Evolutionary conservation across 2,113 vertebrate genomes (phyloP).

Genomic region (Beaufortia kweichowensis): DNA sequence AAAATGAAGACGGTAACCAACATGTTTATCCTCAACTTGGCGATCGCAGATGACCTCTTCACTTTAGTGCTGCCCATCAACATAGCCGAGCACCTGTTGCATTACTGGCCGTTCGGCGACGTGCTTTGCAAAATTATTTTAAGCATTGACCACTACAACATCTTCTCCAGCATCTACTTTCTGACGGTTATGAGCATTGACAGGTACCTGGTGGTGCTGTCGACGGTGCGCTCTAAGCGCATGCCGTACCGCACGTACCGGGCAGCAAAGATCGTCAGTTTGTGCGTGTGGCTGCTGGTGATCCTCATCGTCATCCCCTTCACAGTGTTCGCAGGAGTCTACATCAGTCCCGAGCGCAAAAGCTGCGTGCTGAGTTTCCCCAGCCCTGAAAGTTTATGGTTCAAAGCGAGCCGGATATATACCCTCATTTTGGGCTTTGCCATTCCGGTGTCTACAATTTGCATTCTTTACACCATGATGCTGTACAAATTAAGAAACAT

Average conservation of each 20-base stretch:
- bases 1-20: constrained; percentile 92
- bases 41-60: constrained; percentile 85
- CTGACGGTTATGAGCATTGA: constrained; percentile 90
- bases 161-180: constrained; percentile 91
- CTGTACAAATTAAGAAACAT: constrained; percentile 83
- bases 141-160: constrained; percentile 88
- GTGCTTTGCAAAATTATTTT: constrained; percentile 87
- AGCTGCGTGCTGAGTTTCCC: constrained; percentile 89
- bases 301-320: constrained; percentile 85
- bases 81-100: constrained; percentile 83
- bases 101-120: constrained; percentile 88
- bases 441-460: constrained; percentile 86
- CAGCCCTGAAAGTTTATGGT: constrained; percentile 81
- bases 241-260: constrained; percentile 82
- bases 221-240: constrained; percentile 80
- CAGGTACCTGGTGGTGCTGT: constrained; percentile 83
- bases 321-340: constrained; percentile 81
- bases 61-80: constrained; percentile 85
- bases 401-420: constrained; percentile 87
- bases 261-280: constrained; percentile 80
- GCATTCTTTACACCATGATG: constrained; percentile 84
- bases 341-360: constrained; percentile 71
- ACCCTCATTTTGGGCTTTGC: constrained; percentile 84
- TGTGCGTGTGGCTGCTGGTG: constrained; percentile 85
- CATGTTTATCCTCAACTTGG: constrained; percentile 89